Conservation (phyloP, 2,888 invertebrate genomes). For the Drosophila anomalipes region DNA sequence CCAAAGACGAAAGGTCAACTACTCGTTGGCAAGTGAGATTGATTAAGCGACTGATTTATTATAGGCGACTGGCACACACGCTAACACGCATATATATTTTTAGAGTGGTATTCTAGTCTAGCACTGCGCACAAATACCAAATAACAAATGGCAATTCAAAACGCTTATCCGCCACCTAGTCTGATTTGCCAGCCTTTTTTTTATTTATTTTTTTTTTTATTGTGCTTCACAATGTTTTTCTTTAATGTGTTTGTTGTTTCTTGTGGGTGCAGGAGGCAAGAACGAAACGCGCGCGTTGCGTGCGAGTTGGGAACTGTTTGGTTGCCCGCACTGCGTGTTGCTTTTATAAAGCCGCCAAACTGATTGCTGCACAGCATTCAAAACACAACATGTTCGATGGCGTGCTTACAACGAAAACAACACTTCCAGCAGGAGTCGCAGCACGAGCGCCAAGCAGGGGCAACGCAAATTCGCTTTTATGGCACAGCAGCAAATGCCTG, state of each 20-base stretch:
- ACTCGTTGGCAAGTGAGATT: conserved; percentile 69
- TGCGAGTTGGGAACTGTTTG: conserved; percentile 56
- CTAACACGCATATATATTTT: neutral
- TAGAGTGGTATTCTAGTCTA: conserved; percentile 11
- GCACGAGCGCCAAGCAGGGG: conserved; percentile 46
- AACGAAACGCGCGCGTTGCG: conserved; percentile 60
- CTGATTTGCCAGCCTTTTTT: neutral
- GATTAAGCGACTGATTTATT: conserved; percentile 73
- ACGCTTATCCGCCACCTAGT: conserved; percentile 24
- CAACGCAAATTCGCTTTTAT: conserved; percentile 3
- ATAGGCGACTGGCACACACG: conserved; percentile 3
- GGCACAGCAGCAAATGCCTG: neutral
- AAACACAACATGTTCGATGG: conserved; percentile 75
- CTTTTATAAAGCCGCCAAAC: conserved; percentile 66
- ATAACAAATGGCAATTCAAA: conserved; percentile 34
- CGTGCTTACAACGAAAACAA: conserved; percentile 68
- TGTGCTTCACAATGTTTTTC: neutral
- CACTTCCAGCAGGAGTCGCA: conserved; percentile 16
- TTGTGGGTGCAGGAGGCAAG: neutral
- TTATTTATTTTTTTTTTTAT: neutral
- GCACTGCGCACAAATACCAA: conserved; percentile 15
- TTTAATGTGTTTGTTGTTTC: neutral
- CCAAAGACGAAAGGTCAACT: conserved; percentile 54
- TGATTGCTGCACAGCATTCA: conserved; percentile 61
- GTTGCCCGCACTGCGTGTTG: conserved; percentile 17